phyloP scores from a whole-genome alignment of 2,113 vertebrate species.

The Spheniscus mendiculus region DNA sequence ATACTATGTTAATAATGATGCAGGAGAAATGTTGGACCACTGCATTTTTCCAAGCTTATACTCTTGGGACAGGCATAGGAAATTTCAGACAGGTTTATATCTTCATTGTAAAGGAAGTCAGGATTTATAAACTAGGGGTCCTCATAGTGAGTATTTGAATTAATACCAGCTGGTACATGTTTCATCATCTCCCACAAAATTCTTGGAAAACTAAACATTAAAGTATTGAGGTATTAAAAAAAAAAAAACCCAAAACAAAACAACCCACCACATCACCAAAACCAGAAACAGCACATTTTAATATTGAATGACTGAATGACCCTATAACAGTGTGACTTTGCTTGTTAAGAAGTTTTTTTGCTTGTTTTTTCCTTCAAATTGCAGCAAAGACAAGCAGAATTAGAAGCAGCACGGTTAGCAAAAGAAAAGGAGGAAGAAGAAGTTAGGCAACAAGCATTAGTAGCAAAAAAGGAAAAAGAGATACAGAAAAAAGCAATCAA shows the following conservation, averaged over 20 bases:
- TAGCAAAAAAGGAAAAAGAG: constrained; percentile 96
- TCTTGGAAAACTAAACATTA: not conserved
- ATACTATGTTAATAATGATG: not conserved
- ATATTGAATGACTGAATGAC: not conserved
- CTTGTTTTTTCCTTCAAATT: constrained; percentile 15
- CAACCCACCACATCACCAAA: not conserved
- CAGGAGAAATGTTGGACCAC: not conserved
- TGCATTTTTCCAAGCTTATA: not conserved
- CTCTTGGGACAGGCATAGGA: not conserved
- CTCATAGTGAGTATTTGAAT: not conserved
- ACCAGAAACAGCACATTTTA: not conserved
- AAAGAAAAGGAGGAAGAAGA: constrained; percentile 96
- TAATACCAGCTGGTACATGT: not conserved
- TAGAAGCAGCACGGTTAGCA: constrained; percentile 86
- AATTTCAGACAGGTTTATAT: rapidly evolving
- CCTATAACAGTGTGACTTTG: not conserved
- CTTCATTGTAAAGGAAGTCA: not conserved
- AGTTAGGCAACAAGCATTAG: constrained; percentile 87
- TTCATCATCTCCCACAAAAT: not conserved
- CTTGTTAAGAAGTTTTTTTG: not conserved
- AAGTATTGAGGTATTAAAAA: not conserved
- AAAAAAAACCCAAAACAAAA: not conserved
- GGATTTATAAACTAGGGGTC: not conserved
- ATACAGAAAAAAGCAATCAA: constrained; percentile 98
- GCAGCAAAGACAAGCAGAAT: constrained; percentile 91